phyloP scores from a whole-genome alignment of 2,113 vertebrate species.

The Barbus barbus region DNA sequence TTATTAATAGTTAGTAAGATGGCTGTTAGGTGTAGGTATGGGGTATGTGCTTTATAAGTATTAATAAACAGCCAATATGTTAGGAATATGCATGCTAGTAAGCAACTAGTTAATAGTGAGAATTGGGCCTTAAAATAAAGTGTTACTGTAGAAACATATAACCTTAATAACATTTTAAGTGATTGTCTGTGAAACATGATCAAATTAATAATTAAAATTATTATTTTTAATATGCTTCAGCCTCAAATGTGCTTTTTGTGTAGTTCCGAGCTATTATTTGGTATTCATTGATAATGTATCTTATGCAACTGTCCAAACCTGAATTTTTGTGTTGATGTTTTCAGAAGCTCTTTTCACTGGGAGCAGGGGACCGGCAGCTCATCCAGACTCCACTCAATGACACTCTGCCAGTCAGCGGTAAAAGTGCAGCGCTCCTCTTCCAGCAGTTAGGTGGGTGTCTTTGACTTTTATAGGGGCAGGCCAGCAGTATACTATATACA shows the following conservation, averaged over 20 bases:
- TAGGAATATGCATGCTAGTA: too few species aligned
- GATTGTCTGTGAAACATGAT: not conserved
- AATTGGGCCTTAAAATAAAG: not conserved
- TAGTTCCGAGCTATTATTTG: not conserved
- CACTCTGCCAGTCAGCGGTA: conserved; percentile 89
- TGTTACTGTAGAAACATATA: not conserved
- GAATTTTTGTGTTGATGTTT: conserved; percentile 48
- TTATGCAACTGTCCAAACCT: not conserved
- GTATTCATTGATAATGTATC: not conserved
- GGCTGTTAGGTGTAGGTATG: too few species aligned
- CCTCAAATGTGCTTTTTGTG: not conserved
- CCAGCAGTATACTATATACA: not conserved
- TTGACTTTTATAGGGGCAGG: not conserved
- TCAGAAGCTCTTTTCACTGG: conserved; percentile 96
- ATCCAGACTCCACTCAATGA: conserved; percentile 95
- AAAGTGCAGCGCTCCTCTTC: conserved; percentile 94
- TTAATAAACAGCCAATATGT: too few species aligned
- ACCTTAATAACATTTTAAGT: not conserved
- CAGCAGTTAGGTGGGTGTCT: conserved; percentile 91
- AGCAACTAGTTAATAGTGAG: too few species aligned
- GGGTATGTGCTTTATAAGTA: too few species aligned
- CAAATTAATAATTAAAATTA: not conserved
- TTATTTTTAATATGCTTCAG: not conserved
- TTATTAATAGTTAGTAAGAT: not conserved
- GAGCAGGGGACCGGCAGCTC: conserved; percentile 93